Evolutionary conservation across 53 echinoderm and acorn worm genomes (phyloP).

Genomic region (Zoroaster sp.): DNA sequence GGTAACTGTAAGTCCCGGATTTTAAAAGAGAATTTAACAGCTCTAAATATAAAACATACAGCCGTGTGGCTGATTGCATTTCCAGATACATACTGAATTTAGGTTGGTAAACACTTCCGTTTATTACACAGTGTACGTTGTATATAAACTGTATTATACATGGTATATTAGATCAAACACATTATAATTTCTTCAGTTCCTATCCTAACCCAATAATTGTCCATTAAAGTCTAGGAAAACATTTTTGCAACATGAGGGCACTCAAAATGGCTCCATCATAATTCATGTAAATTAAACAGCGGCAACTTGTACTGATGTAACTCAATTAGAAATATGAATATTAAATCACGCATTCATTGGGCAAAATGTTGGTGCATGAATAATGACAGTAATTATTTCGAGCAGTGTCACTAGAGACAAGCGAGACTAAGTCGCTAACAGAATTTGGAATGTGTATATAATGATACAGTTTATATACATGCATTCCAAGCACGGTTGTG

Average conservation of each 20-base stretch:
- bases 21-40: neutral
- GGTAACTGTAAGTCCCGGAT: slow-evolving; percentile 14
- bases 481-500: too few relatives aligned
- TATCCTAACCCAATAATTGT: slow-evolving; percentile 54
- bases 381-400: neutral
- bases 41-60: neutral
- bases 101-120: neutral
- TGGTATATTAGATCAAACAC: slow-evolving; percentile 34
- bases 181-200: slow-evolving; percentile 30
- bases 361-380: neutral
- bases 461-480: too few relatives aligned
- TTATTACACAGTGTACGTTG: neutral
- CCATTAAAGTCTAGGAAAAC: slow-evolving; percentile 37
- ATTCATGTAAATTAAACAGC: slow-evolving; percentile 41
- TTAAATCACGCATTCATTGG: slow-evolving; percentile 23
- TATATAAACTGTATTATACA: slow-evolving; percentile 10
- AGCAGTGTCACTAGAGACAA: neutral
- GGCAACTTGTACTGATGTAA: slow-evolving; percentile 37
- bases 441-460: too few relatives aligned
- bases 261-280: slow-evolving; percentile 15
- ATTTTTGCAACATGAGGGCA: neutral
- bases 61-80: slow-evolving; percentile 35
- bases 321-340: slow-evolving; percentile 39
- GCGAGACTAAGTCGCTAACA: neutral
- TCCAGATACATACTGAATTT: slow-evolving; percentile 42